phyloP scores from a whole-genome alignment of 2,888 invertebrate genomes.

The Aleiodes alternator region DNA sequence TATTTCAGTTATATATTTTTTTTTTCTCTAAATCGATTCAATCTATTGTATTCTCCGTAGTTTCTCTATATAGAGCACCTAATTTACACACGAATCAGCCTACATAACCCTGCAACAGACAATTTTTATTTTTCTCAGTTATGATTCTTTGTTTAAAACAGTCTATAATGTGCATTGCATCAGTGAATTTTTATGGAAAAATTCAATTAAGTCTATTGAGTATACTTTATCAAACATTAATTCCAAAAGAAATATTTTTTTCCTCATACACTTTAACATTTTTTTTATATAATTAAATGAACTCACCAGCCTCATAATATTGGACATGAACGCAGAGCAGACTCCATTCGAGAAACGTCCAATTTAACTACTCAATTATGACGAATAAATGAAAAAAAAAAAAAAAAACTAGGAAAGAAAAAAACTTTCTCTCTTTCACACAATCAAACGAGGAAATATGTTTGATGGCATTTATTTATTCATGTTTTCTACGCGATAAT shows the following conservation, averaged over 20 bases:
- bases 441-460: slow-evolving; percentile 13
- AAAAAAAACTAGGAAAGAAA: slow-evolving; percentile 27
- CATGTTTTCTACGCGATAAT: slow-evolving; percentile 13
- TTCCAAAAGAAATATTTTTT: neutral
- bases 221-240: neutral
- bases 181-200: too few relatives aligned
- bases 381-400: slow-evolving; percentile 25
- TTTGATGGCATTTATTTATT: slow-evolving; percentile 16
- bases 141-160: neutral
- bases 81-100: slow-evolving; percentile 22
- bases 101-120: slow-evolving; percentile 25
- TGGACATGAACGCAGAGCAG: neutral
- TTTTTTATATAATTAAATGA: neutral
- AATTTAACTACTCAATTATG: slow-evolving; percentile 9
- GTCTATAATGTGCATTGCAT: too few relatives aligned
- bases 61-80: neutral
- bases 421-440: slow-evolving; percentile 22
- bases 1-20: neutral
- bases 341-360: slow-evolving; percentile 1
- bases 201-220: neutral
- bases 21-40: slow-evolving; percentile 9
- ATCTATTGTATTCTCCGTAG: neutral
- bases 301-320: slow-evolving; percentile 14
- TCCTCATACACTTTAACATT: neutral
- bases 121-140: neutral